Percentiles rank a stretch among this genome's conserved stretches.
Conservation (phyloP, 2,113 vertebrate species). For the Centrocercus urophasianus region DNA sequence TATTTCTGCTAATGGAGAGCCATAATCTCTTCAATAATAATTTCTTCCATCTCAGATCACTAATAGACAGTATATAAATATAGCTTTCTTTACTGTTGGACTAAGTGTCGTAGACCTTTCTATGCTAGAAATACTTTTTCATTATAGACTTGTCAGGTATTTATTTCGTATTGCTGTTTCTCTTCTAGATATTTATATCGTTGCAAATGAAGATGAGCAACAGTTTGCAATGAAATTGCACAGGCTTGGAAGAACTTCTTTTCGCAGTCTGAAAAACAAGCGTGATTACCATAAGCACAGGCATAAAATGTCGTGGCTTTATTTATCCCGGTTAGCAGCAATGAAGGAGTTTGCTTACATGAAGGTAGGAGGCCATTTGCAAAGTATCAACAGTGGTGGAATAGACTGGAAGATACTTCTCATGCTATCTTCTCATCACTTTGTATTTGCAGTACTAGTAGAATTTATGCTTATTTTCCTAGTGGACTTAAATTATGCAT, state of each 20-base stretch:
- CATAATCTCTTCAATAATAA: neutral
- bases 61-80: neutral
- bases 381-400: neutral
- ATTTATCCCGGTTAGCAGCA: slow-evolving; percentile 95
- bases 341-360: slow-evolving; percentile 99
- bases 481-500: fast-evolving
- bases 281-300: slow-evolving; percentile 97
- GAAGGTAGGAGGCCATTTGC: slow-evolving; percentile 82
- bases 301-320: slow-evolving; percentile 94
- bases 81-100: neutral
- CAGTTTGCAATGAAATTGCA: slow-evolving; percentile 94
- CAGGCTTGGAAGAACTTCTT: slow-evolving; percentile 93
- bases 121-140: neutral
- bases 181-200: slow-evolving; percentile 93
- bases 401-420: neutral
- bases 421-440: neutral
- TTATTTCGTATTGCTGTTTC: neutral
- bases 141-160: neutral
- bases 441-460: neutral
- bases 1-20: neutral
- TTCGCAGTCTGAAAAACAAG: slow-evolving; percentile 95
- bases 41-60: neutral
- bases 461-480: neutral
- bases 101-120: neutral
- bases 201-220: slow-evolving; percentile 87